These are phyloP conservation scores for Rhagophthalmus giganteus DNA, from an alignment of 2,888 invertebrate genomes.

Conservation along the genomic window DNA sequence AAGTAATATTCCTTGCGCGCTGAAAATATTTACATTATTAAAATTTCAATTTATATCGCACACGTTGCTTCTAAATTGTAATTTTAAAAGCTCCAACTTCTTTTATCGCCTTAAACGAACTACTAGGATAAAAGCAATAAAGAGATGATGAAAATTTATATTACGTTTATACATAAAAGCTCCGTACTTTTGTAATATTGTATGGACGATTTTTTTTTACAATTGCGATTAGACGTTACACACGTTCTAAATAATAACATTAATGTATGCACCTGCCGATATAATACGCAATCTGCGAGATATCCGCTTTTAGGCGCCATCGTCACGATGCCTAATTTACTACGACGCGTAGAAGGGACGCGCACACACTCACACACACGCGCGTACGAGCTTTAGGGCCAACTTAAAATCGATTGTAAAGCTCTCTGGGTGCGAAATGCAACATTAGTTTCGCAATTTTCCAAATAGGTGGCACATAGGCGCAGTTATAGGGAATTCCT, in stretches of 20 bases:
- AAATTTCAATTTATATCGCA: conserved; percentile 48
- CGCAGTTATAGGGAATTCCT: conserved; percentile 33
- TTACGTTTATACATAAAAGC: conserved; percentile 16
- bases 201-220: conserved; percentile 1
- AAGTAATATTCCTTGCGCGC: conserved; percentile 45
- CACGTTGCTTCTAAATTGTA: conserved; percentile 25
- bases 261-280: too few relatives aligned
- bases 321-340: conserved; percentile 29
- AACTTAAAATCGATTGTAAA: conserved; percentile 42
- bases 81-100: conserved; percentile 28
- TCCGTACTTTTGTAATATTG: conserved; percentile 9
- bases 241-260: too few relatives aligned
- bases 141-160: conserved; percentile 28
- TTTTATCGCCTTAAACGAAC: conserved; percentile 25
- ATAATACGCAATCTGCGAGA: too few relatives aligned
- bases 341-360: conserved; percentile 40
- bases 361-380: conserved; percentile 41
- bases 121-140: conserved; percentile 28
- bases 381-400: conserved; percentile 37
- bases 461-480: conserved; percentile 42
- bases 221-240: too few relatives aligned
- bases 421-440: conserved; percentile 34
- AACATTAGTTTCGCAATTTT: conserved; percentile 36
- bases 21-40: conserved; percentile 50
- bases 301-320: conserved; percentile 36